These are phyloP conservation scores for Leptestheria dahalacensis DNA, from an alignment of 1,140 invertebrate species.

Conservation along the genomic window DNA sequence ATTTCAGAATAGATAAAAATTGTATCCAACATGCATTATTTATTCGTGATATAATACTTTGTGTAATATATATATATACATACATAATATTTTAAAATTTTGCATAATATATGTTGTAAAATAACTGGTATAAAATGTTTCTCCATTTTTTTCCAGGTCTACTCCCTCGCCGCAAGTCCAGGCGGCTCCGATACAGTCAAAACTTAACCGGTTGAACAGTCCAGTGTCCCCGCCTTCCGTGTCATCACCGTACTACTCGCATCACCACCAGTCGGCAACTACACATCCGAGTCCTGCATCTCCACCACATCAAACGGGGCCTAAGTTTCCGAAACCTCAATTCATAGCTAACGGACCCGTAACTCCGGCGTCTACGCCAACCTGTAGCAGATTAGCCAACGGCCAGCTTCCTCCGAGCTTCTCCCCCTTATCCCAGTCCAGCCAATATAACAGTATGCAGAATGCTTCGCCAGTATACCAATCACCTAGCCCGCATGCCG, in stretches of 20 bases:
- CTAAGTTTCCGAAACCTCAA: too few relatives aligned
- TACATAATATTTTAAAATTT: not conserved
- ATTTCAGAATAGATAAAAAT: too few relatives aligned
- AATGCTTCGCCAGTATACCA: not conserved
- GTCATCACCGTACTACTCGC: not conserved
- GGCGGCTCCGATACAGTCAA: not conserved
- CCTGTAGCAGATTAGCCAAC: too few relatives aligned
- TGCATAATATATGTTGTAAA: too few relatives aligned
- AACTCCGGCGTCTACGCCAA: too few relatives aligned
- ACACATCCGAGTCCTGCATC: not conserved
- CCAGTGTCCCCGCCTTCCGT: too few relatives aligned
- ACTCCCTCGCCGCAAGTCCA: not conserved
- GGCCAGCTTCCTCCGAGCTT: too few relatives aligned
- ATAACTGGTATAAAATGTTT: too few relatives aligned
- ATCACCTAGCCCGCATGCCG: not conserved
- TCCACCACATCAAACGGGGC: not conserved
- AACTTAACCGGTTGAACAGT: too few relatives aligned
- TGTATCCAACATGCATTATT: not conserved
- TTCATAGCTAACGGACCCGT: too few relatives aligned
- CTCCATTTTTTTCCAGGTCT: too few relatives aligned
- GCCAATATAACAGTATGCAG: not conserved
- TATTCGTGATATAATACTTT: not conserved
- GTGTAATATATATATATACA: not conserved
- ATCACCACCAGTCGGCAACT: not conserved
- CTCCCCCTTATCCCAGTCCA: too few relatives aligned